Evolutionary conservation across 2,113 vertebrate species (phyloP), one percentile per base, ranked within the genome.

Genomic region (Tamias sibiricus): DNA sequence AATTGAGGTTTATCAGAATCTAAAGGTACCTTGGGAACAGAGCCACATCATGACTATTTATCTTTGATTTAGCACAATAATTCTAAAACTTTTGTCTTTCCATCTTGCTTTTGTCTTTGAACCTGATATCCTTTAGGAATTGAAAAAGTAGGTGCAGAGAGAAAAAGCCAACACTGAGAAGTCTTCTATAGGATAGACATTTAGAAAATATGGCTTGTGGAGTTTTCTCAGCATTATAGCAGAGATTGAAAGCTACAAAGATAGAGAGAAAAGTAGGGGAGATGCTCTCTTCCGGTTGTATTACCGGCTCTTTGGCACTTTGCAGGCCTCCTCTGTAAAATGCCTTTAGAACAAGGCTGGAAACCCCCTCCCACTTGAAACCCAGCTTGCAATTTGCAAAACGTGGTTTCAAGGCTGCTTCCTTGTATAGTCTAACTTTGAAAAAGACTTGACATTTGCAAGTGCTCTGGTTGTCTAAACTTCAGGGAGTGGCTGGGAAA

Each of bases 401-500:
- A 87, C 71, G 47, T 96, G 93, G 75, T 91, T 84, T 83, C 75
- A 47, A 92, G 64, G 24, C 11, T 77, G 92, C 89, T 87, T 35
- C 76, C 71, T 47, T 95, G 96, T 98, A 22, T 96, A 97, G 97
- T 98, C 91, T 97, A 74, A 96, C 49, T 94, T 47, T 85, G 89
- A 95, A 89, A 92, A 95, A 96, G 79, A 57, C 22, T 94, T 94
- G 87, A 89, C 71, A 35, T 96, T 92, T 92, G 90, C 47, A 92
- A 62, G 75, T 59, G 77, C 44, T 96, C 93, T 96, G 89, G 54
- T 86, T 81, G 91, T 97, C 95, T 97, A 42, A 90, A 96, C 72
- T 93, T 82, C 16, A 92, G 95, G 98, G 97, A 86, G 97, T 91
- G 97, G 62, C 96, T 95, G 95, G 95, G 97, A 97, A 98, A 97